Evolutionary conservation across 2,797 vertebrate genomes (phyloP), one percentile per base, ranked within the genome.

Genomic region (Chloroceryle amazona): DNA sequence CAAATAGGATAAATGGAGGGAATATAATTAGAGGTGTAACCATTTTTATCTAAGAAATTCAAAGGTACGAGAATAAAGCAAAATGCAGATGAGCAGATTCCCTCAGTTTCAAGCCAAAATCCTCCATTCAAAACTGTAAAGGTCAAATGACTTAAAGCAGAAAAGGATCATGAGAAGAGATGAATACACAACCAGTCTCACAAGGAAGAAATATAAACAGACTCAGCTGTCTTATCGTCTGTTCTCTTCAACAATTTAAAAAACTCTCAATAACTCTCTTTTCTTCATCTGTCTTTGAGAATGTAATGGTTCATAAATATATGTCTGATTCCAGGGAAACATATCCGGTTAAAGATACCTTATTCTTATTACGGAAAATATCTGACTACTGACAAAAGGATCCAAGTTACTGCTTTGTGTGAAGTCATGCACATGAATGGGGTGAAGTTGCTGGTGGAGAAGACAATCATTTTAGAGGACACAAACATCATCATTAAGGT

Each of bases 371-470:
- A 98, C 12, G 96, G 95, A 70, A 96, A 70, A 37, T 95, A 97
- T 2, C 95, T 98, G 93, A 98, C 98, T 0, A 97, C 98, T 3
- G 98, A 98, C 94, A 98, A 98, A 82, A 97, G 98, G 95, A 98
- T 98, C 75, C 97, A 97, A 2, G 89, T 98, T 9, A 97, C 97
- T 17, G 98, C 98, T 49, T 35, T 98, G 13, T 98, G 98, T 54
- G 96, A 98, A 70, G 97, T 98, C 57, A 47, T 96, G 92, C 81
- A 91, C 47, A 57, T 35, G 0, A 44, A 67, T 0, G 97, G 97
- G n/a, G 65, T 66, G 20, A 98, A 94, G 85, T 29, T 98, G 67
- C 91, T 98, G 92, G 97, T 98, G 81, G 96, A 98, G 47, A 98
- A 98, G 91, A 98, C 98, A 23, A 96, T 98, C 67, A 98, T 96